Evolutionary conservation across 2,888 invertebrate species (phyloP).

Genomic region (Ormyrus labotus): DNA sequence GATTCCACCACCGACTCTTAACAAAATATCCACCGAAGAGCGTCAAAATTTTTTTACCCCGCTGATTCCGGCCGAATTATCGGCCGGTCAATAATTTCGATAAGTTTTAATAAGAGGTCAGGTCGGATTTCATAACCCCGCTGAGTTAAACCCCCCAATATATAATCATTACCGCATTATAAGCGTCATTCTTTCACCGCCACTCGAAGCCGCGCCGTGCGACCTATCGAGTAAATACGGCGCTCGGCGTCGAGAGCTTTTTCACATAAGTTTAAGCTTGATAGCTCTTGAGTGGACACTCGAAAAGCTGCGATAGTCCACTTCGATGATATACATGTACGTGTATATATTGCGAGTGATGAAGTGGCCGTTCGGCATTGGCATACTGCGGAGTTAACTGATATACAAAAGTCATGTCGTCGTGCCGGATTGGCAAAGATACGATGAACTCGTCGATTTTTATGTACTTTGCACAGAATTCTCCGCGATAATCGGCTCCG

Average conservation of each 20-base stretch:
- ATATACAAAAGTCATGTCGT: neutral
- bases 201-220: too few species aligned
- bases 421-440: neutral
- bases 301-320: too few species aligned
- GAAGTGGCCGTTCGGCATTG: constrained; percentile 14
- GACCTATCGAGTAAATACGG: too few species aligned
- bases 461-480: constrained; percentile 25
- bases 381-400: constrained; percentile 9
- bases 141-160: constrained; percentile 14
- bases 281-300: too few species aligned
- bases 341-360: constrained; percentile 1
- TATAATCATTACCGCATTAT: too few species aligned
- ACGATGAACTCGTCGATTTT: constrained; percentile 29
- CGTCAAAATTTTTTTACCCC: neutral
- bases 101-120: constrained; percentile 28
- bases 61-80: constrained; percentile 17
- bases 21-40: too few species aligned
- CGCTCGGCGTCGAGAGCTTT: too few species aligned
- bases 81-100: constrained; percentile 13
- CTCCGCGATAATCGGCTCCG: too few species aligned
- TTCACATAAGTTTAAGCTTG: too few species aligned
- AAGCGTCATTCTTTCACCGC: too few species aligned
- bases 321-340: neutral
- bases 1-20: too few species aligned
- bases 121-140: constrained; percentile 26